These are phyloP conservation scores for Chymomyza costata DNA, from an alignment of 1,140 invertebrate genomes.

Conservation along the genomic window DNA sequence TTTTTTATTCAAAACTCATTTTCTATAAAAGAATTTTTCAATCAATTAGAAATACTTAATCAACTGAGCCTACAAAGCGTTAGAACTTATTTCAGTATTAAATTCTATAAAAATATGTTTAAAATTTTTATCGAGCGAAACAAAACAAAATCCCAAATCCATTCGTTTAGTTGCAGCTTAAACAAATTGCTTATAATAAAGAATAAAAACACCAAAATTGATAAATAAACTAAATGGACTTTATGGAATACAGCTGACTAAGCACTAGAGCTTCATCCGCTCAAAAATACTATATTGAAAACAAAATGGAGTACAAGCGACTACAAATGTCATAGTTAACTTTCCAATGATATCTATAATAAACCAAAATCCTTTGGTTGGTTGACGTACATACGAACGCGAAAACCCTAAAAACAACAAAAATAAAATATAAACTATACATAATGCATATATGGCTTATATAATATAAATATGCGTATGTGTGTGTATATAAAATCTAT, in stretches of 20 bases:
- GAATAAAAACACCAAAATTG: not conserved
- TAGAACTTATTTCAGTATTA: too few species aligned
- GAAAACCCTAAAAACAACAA: constrained; percentile 15
- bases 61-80: too few species aligned
- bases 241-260: constrained; percentile 1
- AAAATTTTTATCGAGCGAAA: too few species aligned
- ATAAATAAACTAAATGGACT: constrained; percentile 5
- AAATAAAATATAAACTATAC: constrained; percentile 3
- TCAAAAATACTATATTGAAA: too few species aligned
- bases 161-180: not conserved
- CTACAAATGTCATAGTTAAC: constrained; percentile 17
- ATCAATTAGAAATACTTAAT: too few species aligned
- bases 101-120: too few species aligned
- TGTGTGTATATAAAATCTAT: not conserved
- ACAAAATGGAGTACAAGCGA: constrained; percentile 21
- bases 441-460: not conserved
- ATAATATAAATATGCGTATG: constrained; percentile 6
- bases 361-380: constrained; percentile 18
- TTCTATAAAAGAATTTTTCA: too few species aligned
- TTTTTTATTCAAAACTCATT: too few species aligned
- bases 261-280: too few species aligned
- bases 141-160: too few species aligned
- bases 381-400: constrained; percentile 14
- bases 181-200: constrained; percentile 7
- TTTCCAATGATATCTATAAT: constrained; percentile 4